Evolutionary conservation across 2,113 vertebrate species (phyloP), one percentile per base, ranked within the genome.

Genomic region (Gnathonemus echidnorhynchus): DNA sequence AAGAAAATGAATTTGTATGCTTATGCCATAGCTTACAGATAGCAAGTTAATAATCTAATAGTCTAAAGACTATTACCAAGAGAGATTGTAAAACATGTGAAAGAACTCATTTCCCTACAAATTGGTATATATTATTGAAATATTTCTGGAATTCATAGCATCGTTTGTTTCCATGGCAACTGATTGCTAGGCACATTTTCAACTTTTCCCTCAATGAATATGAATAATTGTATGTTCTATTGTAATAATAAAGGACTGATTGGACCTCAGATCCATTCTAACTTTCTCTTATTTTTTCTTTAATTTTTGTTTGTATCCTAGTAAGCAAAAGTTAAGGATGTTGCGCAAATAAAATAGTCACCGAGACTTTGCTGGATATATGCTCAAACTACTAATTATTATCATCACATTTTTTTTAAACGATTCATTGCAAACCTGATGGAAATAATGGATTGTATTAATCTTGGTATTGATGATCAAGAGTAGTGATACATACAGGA

Each of bases 81-180:
- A 91, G 80, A 90, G 88, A 87, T 52, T 84, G 80, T 88, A 89
- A 83, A 91, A 89, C 58, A 90, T 62, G 58, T 52, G 46, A 88
- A 90, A 84, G 86, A 56, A 89, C 88, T 90, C 11, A 91, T 92
- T 92, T 91, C 83, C 50, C 83, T 90, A 56, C 88, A 91, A 88
- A 91, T 91, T 91, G 53, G 48, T 91, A 62, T 50, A 89, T 74
- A 90, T 92, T 92, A 92, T 90, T 91, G 87, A 90, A 92, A 92
- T 86, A 90, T 91, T 90, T 90, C 66, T 70, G 87, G 53, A 21
- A 77, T 88, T 49, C 86, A 87, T 80, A 53, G 90, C 90, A 91
- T 92, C 83, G 91, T 93, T 91, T 91, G 84, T 93, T 91, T 86
- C 92, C 88, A 91, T 89, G 90, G 90, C 87, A 92, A 92, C 91